These are phyloP conservation scores for Gobius niger DNA, from an alignment of 2,113 vertebrate genomes.

Conservation along the genomic window DNA sequence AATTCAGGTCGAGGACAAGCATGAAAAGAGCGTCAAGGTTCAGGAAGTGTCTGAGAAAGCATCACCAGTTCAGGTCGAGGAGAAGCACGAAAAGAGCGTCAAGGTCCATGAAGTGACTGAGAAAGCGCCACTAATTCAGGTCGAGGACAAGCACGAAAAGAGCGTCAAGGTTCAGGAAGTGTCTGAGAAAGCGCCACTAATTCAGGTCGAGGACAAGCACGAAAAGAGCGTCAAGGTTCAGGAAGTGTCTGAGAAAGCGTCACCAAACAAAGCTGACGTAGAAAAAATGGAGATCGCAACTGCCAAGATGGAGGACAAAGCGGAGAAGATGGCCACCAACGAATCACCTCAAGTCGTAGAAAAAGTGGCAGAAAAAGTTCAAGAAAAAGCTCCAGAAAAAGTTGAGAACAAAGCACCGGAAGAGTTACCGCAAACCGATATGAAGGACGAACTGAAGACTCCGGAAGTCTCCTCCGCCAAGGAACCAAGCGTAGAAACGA, in stretches of 20 bases:
- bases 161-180: not conserved
- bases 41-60: not conserved
- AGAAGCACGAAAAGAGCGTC: too few relatives aligned
- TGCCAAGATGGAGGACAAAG: slow-evolving; percentile 24
- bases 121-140: too few relatives aligned
- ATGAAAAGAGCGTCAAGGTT: not conserved
- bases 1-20: too few relatives aligned
- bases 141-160: not conserved
- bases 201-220: too few relatives aligned
- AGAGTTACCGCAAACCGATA: slow-evolving; percentile 20
- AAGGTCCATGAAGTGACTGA: too few relatives aligned
- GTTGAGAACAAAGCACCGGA: slow-evolving; percentile 37
- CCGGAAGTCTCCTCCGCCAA: slow-evolving; percentile 28
- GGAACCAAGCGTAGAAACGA: slow-evolving; percentile 27
- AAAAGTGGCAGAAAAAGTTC: not conserved
- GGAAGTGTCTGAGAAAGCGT: not conserved
- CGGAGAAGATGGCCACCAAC: slow-evolving; percentile 18
- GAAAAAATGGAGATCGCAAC: not conserved
- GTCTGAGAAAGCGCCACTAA: not conserved
- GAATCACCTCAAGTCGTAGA: slow-evolving; percentile 19
- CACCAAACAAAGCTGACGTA: not conserved
- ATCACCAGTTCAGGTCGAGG: too few relatives aligned
- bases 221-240: not conserved
- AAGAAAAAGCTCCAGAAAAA: slow-evolving; percentile 33
- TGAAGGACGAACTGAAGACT: slow-evolving; percentile 26